phyloP scores from a whole-genome alignment of 2,888 invertebrate species.

The Polydrusus tereticollis region DNA sequence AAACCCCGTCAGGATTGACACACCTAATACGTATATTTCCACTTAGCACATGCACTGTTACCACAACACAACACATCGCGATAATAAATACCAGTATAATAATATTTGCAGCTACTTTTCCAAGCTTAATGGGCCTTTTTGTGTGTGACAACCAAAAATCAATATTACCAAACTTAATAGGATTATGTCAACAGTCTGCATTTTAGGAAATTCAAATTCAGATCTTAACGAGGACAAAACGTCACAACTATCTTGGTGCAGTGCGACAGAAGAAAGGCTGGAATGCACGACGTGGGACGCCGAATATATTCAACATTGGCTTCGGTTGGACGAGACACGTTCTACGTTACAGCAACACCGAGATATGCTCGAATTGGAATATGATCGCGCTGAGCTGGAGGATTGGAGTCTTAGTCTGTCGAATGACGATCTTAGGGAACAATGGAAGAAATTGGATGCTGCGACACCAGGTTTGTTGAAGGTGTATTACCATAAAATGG shows the following conservation, averaged over 20 bases:
- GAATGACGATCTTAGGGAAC: slow-evolving; percentile 75
- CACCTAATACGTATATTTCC: too few relatives aligned
- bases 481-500: too few relatives aligned
- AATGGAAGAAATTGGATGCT: slow-evolving; percentile 58
- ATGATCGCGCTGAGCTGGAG: slow-evolving; percentile 82
- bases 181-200: slow-evolving; percentile 43
- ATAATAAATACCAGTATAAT: not conserved
- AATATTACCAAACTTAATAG: slow-evolving; percentile 28
- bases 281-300: slow-evolving; percentile 77
- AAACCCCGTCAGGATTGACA: too few relatives aligned
- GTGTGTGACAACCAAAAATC: slow-evolving; percentile 31
- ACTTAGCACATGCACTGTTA: not conserved
- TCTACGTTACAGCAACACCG: slow-evolving; percentile 77
- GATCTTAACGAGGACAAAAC: slow-evolving; percentile 62
- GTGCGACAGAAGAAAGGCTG: slow-evolving; percentile 71
- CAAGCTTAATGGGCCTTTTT: slow-evolving; percentile 28
- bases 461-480: slow-evolving; percentile 50
- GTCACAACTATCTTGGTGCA: slow-evolving; percentile 71
- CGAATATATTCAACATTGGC: slow-evolving; percentile 83
- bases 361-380: slow-evolving; percentile 78
- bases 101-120: slow-evolving; percentile 13
- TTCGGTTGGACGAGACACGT: slow-evolving; percentile 79
- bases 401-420: slow-evolving; percentile 84
- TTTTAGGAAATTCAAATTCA: slow-evolving; percentile 59
- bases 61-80: not conserved